These are phyloP conservation scores for Chrysolina haemoptera DNA, from an alignment of 2,888 invertebrate genomes.

Conservation along the genomic window DNA sequence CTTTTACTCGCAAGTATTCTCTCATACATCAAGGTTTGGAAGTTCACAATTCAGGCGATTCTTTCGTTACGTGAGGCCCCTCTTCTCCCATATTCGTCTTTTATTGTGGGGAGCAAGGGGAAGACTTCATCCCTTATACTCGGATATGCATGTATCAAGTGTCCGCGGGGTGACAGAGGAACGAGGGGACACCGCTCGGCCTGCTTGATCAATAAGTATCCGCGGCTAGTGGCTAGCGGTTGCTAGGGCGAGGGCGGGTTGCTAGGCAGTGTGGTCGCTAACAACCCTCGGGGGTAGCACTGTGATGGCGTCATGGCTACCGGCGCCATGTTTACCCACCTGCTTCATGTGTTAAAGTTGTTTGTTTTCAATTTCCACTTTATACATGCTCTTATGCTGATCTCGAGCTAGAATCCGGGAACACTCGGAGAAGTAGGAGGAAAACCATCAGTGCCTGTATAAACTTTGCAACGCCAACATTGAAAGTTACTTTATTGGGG, in stretches of 20 bases:
- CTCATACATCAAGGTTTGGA: conserved; percentile 7
- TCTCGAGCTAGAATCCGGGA: conserved; percentile 11
- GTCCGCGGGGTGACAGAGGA: conserved; percentile 53
- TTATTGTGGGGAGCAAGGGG: conserved; percentile 30
- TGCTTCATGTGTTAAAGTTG: conserved; percentile 66
- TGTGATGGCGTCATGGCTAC: conserved; percentile 69
- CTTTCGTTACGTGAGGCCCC: conserved; percentile 37
- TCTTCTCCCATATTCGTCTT: conserved; percentile 39
- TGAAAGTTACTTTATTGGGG: conserved; percentile 30
- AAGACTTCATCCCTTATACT: conserved; percentile 50
- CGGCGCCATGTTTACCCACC: conserved; percentile 70
- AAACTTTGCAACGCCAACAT: conserved; percentile 23
- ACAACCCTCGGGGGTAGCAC: conserved; percentile 71
- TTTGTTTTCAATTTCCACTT: conserved; percentile 68
- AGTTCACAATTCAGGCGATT: conserved; percentile 38
- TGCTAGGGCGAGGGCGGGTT: conserved; percentile 72
- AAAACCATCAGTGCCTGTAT: conserved; percentile 22
- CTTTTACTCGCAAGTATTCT: conserved; percentile 12
- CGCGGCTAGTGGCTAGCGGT: conserved; percentile 73
- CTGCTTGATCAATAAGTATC: conserved; percentile 71
- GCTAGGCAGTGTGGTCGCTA: conserved; percentile 72
- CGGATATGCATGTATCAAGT: conserved; percentile 62
- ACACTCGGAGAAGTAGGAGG: conserved; percentile 22
- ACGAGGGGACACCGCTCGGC: conserved; percentile 50
- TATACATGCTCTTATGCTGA: conserved; percentile 61